These are phyloP conservation scores for Ceuthmochares aereus DNA, from an alignment of 2,113 vertebrate species.

Conservation along the genomic window DNA sequence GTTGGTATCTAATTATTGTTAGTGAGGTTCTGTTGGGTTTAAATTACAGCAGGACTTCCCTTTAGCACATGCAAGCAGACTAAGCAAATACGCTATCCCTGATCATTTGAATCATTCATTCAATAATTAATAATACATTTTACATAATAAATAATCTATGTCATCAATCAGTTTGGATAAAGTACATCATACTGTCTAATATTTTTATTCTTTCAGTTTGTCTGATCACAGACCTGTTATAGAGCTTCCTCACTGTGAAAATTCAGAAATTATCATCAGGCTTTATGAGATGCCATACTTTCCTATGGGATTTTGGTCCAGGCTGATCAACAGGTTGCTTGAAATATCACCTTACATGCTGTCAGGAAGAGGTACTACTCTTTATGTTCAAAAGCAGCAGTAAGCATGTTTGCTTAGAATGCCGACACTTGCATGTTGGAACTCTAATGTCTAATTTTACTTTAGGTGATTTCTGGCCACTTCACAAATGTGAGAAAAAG, in stretches of 20 bases:
- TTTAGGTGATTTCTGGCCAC: background rate
- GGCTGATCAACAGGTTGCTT: conserved; percentile 91
- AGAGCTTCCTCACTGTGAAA: conserved; percentile 94
- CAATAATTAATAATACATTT: background rate
- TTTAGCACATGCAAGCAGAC: background rate
- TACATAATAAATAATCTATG: background rate
- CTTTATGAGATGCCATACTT: conserved; percentile 97
- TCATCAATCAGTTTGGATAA: background rate
- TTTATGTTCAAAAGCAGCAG: background rate
- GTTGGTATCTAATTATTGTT: background rate
- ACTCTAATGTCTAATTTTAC: background rate
- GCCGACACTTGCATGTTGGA: background rate
- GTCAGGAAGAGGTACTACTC: conserved; percentile 84
- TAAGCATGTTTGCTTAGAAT: background rate
- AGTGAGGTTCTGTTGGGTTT: background rate
- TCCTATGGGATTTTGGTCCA: conserved; percentile 96
- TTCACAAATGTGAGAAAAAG: background rate
- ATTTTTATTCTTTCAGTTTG: conserved; percentile 78
- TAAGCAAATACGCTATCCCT: background rate
- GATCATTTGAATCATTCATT: background rate
- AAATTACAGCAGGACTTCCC: background rate
- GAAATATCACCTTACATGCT: conserved; percentile 91
- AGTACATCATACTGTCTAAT: background rate
- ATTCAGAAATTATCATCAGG: conserved; percentile 92
- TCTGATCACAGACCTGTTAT: conserved; percentile 90